Percentiles rank a stretch among this genome's conserved stretches.
Evolutionary conservation across 2,797 vertebrate species (phyloP).

Genomic region (Poeciliopsis presidionis): DNA sequence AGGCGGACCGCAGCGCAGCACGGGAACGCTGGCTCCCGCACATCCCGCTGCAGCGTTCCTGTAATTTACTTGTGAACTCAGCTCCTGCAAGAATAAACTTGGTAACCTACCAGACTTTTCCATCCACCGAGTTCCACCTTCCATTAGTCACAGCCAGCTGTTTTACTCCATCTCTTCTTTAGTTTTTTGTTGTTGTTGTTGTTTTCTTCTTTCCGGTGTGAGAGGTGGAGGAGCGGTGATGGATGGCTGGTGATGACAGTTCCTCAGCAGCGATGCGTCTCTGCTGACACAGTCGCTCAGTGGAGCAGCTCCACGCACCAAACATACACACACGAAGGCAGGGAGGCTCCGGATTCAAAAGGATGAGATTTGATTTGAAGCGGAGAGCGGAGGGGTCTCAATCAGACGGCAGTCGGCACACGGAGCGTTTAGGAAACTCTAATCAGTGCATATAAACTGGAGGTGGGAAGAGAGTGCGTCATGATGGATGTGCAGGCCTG

Average conservation of each 20-base stretch:
- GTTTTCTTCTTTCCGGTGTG: constrained; percentile 22
- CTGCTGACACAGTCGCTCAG: constrained; percentile 47
- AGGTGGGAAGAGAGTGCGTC: constrained; percentile 32
- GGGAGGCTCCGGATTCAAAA: background rate
- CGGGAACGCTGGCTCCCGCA: background rate
- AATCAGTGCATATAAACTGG: constrained; percentile 44
- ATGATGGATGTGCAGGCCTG: constrained; percentile 41
- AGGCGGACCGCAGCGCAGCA: constrained; percentile 23
- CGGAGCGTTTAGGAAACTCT: constrained; percentile 1
- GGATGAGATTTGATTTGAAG: background rate
- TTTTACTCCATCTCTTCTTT: constrained; percentile 43
- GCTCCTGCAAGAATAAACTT: constrained; percentile 24
- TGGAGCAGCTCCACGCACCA: constrained; percentile 38
- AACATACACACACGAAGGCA: background rate
- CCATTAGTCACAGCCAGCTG: constrained; percentile 21
- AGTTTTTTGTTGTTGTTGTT: constrained; percentile 17
- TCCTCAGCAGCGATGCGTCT: constrained; percentile 35
- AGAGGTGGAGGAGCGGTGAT: constrained; percentile 45
- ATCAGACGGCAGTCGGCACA: background rate
- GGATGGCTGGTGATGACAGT: constrained; percentile 50
- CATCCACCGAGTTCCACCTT: constrained; percentile 13
- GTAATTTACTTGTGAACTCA: constrained; percentile 23
- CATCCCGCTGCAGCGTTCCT: constrained; percentile 15
- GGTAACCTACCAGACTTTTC: constrained; percentile 17
- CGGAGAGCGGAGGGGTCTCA: background rate